Base-by-base conservation (phyloP, 2,113 vertebrate species). In the Indri indri region DNA sequence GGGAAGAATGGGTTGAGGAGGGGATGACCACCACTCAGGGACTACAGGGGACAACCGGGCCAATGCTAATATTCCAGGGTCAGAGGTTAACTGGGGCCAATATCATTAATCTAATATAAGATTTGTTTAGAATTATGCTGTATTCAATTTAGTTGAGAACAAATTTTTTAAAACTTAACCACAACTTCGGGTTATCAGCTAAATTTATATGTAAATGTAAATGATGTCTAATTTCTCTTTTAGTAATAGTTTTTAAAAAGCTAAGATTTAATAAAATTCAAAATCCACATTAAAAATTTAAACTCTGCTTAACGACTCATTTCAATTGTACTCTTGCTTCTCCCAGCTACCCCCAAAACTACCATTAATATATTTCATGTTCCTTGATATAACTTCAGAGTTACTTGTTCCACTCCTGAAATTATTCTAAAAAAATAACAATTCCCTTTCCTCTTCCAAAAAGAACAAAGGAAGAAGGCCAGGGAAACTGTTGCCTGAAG, bases 191-290 rank as follows among this genome's bases (percentile, higher is more conserved):
- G 23, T 98, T 98, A 92, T 84, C 22, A 77, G 59, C 22, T 81
- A 95, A 88, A 95, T 71, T 96, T 85, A 25, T 63, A 63, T 63
- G 61, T 30, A 95, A 94, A 52, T 52, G 1, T 70, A 96, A 94
- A 94, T 82, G 34, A 66, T 74, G 16, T 45, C 37, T 89, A 80
- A 84, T 52, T 92, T 76, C 22, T 80, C 68, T 88, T 89, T 90
- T n/a, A 89, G 70, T 34, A 86, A 54, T 57, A 83, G 65, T 54
- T 94, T 95, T 91, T 85, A 81, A 96, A 96, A 98, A 90, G 6
- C 34, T 84, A 88, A 50, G 32, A 82, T 32, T 96, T 94, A 95
- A 91, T 91, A 89, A 94, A 96, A 82, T 27, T 96, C 92, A 95
- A 96, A 97, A 68, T 80, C 68, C 82, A 88, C 13, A 52, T 77